Evolutionary conservation across 2,888 invertebrate species (phyloP).

Genomic region (Leucophenga montana): DNA sequence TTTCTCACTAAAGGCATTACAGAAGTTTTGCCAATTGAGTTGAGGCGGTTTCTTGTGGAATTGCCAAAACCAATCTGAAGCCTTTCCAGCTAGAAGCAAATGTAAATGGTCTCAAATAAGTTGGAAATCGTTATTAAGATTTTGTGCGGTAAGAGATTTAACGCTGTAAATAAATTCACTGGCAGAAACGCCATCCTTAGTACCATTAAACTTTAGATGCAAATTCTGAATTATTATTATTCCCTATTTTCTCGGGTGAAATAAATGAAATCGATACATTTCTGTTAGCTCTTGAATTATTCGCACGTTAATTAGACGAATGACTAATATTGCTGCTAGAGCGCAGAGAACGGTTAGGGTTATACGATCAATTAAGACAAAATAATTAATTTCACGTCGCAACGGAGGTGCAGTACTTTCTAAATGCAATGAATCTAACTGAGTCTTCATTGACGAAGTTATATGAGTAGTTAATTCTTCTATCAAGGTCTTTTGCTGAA

Average conservation of each 20-base stretch:
- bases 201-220: not conserved
- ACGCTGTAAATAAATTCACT: not conserved
- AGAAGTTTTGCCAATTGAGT: not conserved
- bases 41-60: constrained; percentile 12
- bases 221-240: not conserved
- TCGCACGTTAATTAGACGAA: too few species aligned
- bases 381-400: too few species aligned
- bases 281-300: too few species aligned
- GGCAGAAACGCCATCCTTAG: not conserved
- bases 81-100: constrained; percentile 19
- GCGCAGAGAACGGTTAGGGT: too few species aligned
- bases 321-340: too few species aligned
- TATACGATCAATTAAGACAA: too few species aligned
- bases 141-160: not conserved
- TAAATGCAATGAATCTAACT: too few species aligned
- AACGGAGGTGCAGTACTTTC: too few species aligned
- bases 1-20: constrained; percentile 8
- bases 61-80: constrained; percentile 31
- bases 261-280: not conserved
- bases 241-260: not conserved
- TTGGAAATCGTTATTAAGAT: constrained; percentile 1
- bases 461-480: too few species aligned
- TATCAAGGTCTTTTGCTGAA: too few species aligned
- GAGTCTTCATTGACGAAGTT: too few species aligned
- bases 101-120: constrained; percentile 12